Evolutionary conservation across 2,797 vertebrate species (phyloP), one percentile per base, ranked within the genome.

Genomic region (Micromesistius poutassou): DNA sequence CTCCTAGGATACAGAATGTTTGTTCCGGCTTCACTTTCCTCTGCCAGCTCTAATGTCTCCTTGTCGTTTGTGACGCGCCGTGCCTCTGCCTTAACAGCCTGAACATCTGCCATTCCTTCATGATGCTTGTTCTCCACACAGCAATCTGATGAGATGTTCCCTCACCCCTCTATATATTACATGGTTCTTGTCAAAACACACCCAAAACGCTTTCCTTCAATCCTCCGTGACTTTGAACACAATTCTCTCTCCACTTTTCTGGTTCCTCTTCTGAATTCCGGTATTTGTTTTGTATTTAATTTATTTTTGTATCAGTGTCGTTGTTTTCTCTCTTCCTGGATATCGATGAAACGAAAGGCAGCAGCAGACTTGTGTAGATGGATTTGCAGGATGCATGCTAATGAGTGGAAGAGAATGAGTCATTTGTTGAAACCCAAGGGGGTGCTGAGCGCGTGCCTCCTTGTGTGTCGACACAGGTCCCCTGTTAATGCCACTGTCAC

Each of bases 351-450:
- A 87, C 78, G 76, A 85, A 87, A 90, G 74, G 80, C 81, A 77
- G 74, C 66, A 33, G 71, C 74, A 75, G 81, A 84, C 80, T 14
- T 81, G 68, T 77, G 76, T 78, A 73, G 79, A 79, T 68, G 38
- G 38, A 76, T 86, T 85, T 76, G 40, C 78, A 38, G 73, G 71
- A 62, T 78, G 74, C 82, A 86, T 91, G 86, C 81, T 82, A 88
- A 87, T 84, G 82, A 82, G 36, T 3, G 35, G 62, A 80, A 83
- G 78, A 78, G 81, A 84, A 85, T 81, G 82, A 88, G 80, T 89
- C 85, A 89, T 90, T 87, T 90, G 79, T 88, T 85, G 83, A 81
- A 87, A 85, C 85, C 87, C 87, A 76, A 77, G 86, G 86, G 87
- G 81, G 81, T 85, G 79, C 84, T 89, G 83, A 87, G 87, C 85